Evolutionary conservation across 2,888 invertebrate species (phyloP), one percentile per base, ranked within the genome.

Genomic region (Cybosia mesomella): DNA sequence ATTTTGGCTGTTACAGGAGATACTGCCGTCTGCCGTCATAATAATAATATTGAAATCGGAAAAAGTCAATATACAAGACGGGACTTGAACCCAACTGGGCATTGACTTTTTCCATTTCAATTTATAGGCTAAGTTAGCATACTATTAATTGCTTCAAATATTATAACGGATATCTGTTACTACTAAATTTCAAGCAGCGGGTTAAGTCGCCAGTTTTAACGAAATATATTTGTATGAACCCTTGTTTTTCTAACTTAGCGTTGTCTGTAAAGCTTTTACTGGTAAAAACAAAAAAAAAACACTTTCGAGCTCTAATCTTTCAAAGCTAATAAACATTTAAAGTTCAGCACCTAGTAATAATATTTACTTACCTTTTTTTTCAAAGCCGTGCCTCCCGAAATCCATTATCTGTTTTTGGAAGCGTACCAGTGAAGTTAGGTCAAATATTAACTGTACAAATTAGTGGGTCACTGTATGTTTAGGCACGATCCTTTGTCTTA

Each of bases 381-480:
- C 67, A 71, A 67, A 57, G 21, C n/a, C 28, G 22, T 62, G 28
- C 55, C 70, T 80, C 71, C 70, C 70, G 72, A 77, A 80, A 77
- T 21, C 68, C 69, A 75, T 79, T 79, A 80, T 80, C 73, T 70
- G 70, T 76, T 78, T 80, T 70, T 71, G 67, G 79, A 78, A 80
- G 76, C 76, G 68, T 66, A 71, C 69, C 73, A 64, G 75, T 72
- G 67, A 87, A 89, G 87, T 87, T 87, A 83, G 78, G 72, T 83
- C 87, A 91, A 58, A 91, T 89, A 90, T 86, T 87, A 81, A 82
- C 77, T 75, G 77, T 86, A 83, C 81, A 87, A 90, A 91, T 91
- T 90, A 90, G 89, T 87, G 77, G 72, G 81, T 83, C 67, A 67
- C 18, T 39, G 75, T 80, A 77, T 80, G 67, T 72, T 79, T 77